These are phyloP conservation scores for Lysandra coridon DNA, from an alignment of 2,888 invertebrate species.

Conservation along the genomic window DNA sequence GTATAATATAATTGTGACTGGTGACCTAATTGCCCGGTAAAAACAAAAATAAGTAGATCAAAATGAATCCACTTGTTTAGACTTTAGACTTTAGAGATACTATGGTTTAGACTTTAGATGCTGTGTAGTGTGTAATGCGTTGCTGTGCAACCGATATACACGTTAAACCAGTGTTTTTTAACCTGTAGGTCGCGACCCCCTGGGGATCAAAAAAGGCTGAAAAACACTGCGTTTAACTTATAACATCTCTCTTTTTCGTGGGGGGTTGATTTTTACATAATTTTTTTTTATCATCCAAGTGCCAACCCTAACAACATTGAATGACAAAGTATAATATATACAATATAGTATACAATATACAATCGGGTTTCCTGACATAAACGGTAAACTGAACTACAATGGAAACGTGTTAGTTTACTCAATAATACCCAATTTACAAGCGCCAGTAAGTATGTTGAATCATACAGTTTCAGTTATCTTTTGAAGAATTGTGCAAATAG, in stretches of 20 bases:
- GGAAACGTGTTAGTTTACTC: neutral
- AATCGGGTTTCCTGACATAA: conserved; percentile 24
- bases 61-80: neutral
- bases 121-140: too few species aligned
- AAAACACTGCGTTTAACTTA: too few species aligned
- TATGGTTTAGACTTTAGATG: too few species aligned
- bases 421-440: conserved; percentile 16
- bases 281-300: neutral
- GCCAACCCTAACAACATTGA: conserved; percentile 5
- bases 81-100: too few species aligned
- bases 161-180: too few species aligned
- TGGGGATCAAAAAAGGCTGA: too few species aligned
- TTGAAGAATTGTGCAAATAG: neutral
- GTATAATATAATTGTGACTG: too few species aligned
- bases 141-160: too few species aligned
- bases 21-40: too few species aligned
- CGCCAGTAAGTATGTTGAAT: conserved; percentile 10
- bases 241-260: neutral
- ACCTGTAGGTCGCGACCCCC: too few species aligned
- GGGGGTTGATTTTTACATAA: neutral
- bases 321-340: neutral
- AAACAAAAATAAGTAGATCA: neutral
- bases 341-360: neutral
- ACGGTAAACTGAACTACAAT: conserved; percentile 20
- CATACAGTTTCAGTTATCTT: conserved; percentile 12